Base-by-base conservation (phyloP, 1,140 invertebrate species). In the Brachionus sp. region DNA sequence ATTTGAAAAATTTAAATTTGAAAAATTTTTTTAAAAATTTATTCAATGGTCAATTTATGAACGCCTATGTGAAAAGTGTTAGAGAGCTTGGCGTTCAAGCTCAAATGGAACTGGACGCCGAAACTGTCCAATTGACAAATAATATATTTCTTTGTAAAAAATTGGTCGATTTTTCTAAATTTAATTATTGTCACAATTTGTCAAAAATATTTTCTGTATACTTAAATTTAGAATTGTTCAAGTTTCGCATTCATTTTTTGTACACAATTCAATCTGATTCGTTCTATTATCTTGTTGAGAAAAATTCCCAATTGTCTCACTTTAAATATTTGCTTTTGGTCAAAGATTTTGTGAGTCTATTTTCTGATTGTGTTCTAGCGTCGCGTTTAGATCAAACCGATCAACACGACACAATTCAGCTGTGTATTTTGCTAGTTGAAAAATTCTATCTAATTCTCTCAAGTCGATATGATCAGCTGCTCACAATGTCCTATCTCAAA, bases 401-500 rank as follows among this genome's bases (percentile, higher is more conserved):
- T 35, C 3, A 19, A 73, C 9, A 42, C 2, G 68, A 73, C 39
- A 23, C 23, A n/a, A 46, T 75, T 46, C 16, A 46, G 13, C 5
- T 44, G 19, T 25, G 37, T 46, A 25, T 39, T 19, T 23, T 75
- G 9, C 5, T 75, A 12, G 5, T 75, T 0, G 70, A 75, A 46
- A 75, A 75, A 25, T 75, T 75, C 29, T 75, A 75, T 75, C 44
- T 75, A 3, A 75, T 75, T 75, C 44, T 75, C 7, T 9, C 7
- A 3, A 33, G 19, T n/a, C 19, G 23, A 1, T 46, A 13, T 25
- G 70, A 75, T 46, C 19, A 25, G 23, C 16, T 75, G 5, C n/a
- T 75, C 0, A 75, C 70, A 3, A 25, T 25, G 13, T 25, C 37
- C 4, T 75, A 75, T 46, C 23, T 75, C n/a, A 75, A 75, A 19